A percentile compares a stretch with the other conserved stretches of the same genome.
phyloP scores from a whole-genome alignment of 2,797 vertebrate species.

The Danio choprae region DNA sequence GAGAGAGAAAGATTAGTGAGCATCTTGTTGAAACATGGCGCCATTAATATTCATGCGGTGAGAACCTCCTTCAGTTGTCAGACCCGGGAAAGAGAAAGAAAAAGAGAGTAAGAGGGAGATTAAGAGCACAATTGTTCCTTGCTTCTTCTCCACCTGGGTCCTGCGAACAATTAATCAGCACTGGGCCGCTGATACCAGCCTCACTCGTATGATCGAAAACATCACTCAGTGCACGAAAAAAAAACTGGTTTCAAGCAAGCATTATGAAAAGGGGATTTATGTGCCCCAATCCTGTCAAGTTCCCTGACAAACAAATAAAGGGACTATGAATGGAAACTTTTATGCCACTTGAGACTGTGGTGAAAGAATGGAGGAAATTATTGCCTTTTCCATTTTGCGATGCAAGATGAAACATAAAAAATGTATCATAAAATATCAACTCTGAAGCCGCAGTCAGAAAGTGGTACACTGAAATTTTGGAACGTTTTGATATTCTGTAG shows the following conservation, averaged over 20 bases:
- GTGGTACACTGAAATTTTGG: too few species aligned
- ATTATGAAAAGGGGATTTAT: conserved; percentile 27
- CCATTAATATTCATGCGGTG: conserved; percentile 52
- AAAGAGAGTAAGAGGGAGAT: conserved; percentile 11
- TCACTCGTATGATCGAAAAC: conserved; percentile 64
- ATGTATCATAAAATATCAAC: conserved; percentile 8
- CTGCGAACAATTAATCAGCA: conserved; percentile 61
- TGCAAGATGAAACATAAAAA: background rate
- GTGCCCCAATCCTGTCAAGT: conserved; percentile 15
- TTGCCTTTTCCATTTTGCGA: conserved; percentile 1
- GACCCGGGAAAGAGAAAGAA: conserved; percentile 19
- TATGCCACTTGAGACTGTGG: conserved; percentile 7
- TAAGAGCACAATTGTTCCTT: conserved; percentile 35
- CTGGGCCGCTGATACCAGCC: conserved; percentile 77
- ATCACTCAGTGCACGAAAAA: conserved; percentile 15
- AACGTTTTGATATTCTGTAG: background rate
- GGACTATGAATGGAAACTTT: conserved; percentile 30
- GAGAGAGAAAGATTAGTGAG: conserved; percentile 22
- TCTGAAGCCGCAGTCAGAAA: background rate
- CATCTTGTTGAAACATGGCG: conserved; percentile 49
- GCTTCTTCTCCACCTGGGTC: conserved; percentile 41
- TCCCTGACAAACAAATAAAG: conserved; percentile 45
- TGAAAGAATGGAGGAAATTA: conserved; percentile 17
- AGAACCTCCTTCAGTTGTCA: conserved; percentile 26
- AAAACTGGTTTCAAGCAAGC: conserved; percentile 7